Evolutionary conservation across 92 coral and sea anemone genomes (phyloP).

Genomic region (Diadumene lineata): DNA sequence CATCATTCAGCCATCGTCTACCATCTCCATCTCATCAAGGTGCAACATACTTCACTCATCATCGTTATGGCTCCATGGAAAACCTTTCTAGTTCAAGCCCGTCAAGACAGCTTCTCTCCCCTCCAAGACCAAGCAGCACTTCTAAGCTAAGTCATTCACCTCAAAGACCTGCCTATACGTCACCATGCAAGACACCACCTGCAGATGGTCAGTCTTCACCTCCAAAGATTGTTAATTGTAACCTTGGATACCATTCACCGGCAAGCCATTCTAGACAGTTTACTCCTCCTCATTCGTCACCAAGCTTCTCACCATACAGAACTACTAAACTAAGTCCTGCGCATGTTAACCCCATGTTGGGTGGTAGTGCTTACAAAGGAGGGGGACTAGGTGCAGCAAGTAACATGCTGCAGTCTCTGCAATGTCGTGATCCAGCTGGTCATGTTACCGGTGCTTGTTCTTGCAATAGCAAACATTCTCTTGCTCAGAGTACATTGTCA

Average conservation of each 20-base stretch:
- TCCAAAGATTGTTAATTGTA: slow-evolving; percentile 3
- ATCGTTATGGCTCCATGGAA: slow-evolving; percentile 27
- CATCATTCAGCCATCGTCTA: slow-evolving; percentile 10
- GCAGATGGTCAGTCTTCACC: slow-evolving; percentile 34
- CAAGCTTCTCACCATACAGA: slow-evolving; percentile 47
- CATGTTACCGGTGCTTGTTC: slow-evolving; percentile 13
- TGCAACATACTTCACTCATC: not conserved
- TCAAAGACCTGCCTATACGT: slow-evolving; percentile 17
- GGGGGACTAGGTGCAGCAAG: no score
- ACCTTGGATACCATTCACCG: slow-evolving; percentile 11
- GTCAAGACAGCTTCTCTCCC: slow-evolving; percentile 9
- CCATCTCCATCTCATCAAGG: slow-evolving; percentile 28
- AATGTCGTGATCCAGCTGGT: slow-evolving; percentile 15
- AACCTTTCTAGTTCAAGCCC: slow-evolving; percentile 15
- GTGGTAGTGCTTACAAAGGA: not conserved
- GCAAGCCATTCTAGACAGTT: slow-evolving; percentile 39
- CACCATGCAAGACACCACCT: slow-evolving; percentile 33
- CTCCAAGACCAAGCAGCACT: slow-evolving; percentile 14
- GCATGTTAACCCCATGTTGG: not conserved
- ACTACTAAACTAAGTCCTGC: slow-evolving; percentile 24
- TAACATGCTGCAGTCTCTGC: no score
- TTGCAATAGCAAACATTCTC: slow-evolving; percentile 1
- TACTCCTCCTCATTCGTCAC: slow-evolving; percentile 47
- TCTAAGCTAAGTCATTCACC: slow-evolving; percentile 15
- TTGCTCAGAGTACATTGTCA: slow-evolving; percentile 38